Evolutionary conservation across 2,888 invertebrate genomes (phyloP).

Genomic region (Tinea semifulvella): DNA sequence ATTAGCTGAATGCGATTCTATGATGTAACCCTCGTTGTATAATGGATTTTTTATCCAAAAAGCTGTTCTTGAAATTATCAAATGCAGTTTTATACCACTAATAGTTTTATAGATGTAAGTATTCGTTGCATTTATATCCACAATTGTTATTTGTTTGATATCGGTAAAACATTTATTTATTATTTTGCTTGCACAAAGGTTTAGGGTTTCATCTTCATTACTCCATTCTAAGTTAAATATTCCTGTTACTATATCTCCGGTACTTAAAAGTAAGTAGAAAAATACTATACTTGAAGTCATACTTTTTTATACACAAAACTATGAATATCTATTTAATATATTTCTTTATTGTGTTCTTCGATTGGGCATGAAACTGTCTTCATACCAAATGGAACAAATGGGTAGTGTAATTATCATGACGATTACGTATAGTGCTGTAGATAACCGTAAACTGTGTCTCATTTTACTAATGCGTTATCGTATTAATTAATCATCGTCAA

Average conservation of each 20-base stretch:
- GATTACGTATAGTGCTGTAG: too few relatives aligned
- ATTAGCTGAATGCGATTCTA: not conserved
- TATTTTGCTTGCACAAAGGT: not conserved
- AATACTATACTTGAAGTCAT: not conserved
- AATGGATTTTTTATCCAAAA: conserved; percentile 3
- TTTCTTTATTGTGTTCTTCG: too few relatives aligned
- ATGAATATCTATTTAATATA: too few relatives aligned
- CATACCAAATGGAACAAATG: too few relatives aligned
- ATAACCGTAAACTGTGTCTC: too few relatives aligned
- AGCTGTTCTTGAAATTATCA: conserved; percentile 2
- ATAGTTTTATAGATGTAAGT: not conserved
- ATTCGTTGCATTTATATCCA: not conserved
- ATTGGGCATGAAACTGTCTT: too few relatives aligned
- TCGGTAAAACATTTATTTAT: not conserved
- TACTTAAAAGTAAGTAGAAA: not conserved
- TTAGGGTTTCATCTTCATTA: not conserved
- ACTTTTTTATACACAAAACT: too few relatives aligned
- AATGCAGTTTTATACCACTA: not conserved
- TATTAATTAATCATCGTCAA: too few relatives aligned
- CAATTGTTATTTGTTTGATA: not conserved
- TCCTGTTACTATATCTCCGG: not conserved
- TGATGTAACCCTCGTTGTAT: conserved; percentile 1
- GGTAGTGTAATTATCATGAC: too few relatives aligned
- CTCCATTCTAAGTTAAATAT: not conserved
- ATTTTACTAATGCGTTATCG: too few relatives aligned